Percentiles rank a stretch among this genome's conserved stretches.
Conservation (phyloP, 2,113 vertebrate genomes). For the Phaethornis superciliosus region DNA sequence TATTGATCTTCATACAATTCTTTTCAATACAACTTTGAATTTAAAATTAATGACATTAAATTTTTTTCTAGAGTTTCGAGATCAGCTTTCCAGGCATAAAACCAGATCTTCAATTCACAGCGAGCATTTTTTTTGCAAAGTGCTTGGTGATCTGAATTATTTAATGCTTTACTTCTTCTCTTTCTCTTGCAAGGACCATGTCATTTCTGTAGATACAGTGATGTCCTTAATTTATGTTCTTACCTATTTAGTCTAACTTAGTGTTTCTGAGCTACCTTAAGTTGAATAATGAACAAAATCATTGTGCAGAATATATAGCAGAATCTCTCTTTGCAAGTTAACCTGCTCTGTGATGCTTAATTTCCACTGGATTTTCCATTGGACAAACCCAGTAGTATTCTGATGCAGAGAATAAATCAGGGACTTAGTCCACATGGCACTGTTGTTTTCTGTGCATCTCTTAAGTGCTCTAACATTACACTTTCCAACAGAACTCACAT, state of each 20-base stretch:
- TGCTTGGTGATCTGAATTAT: constrained; percentile 71
- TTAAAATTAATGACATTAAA: constrained; percentile 9
- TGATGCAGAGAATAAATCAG: neutral
- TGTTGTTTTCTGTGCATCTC: neutral
- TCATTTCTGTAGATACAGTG: constrained; percentile 15
- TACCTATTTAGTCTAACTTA: constrained; percentile 16
- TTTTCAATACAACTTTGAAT: constrained; percentile 53
- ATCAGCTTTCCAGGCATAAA: constrained; percentile 55
- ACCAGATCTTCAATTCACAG: constrained; percentile 38
- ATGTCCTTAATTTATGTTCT: constrained; percentile 61
- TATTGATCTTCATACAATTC: constrained; percentile 64
- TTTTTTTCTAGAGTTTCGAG: constrained; percentile 20
- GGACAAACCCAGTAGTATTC: neutral
- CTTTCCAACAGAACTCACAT: neutral
- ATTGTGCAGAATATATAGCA: neutral
- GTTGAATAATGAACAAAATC: neutral
- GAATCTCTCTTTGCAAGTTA: neutral
- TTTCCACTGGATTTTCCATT: neutral
- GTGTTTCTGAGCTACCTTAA: neutral
- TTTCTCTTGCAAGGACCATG: constrained; percentile 44
- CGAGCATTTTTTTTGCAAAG: constrained; percentile 40
- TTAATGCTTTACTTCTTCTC: constrained; percentile 56
- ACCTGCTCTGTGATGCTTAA: neutral
- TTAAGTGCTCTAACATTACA: neutral
- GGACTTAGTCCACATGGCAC: neutral